A percentile compares a stretch with the other conserved stretches of the same genome.
Evolutionary conservation across 1,140 invertebrate species (phyloP).

Genomic region (Apis dorsata): DNA sequence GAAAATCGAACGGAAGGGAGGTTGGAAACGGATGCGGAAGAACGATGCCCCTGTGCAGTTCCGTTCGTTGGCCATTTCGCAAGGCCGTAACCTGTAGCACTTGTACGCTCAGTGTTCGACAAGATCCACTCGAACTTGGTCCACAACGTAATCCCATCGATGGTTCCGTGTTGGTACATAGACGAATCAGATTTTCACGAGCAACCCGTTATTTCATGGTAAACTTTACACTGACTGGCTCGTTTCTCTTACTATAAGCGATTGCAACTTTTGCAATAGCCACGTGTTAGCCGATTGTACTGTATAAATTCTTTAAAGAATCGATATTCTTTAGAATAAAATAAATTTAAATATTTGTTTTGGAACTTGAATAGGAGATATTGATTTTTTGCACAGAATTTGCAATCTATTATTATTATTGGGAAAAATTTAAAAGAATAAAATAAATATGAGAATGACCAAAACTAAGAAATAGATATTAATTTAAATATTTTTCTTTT

Average conservation of each 20-base stretch:
- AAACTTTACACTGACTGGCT: not conserved
- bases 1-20: not conserved
- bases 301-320: not conserved
- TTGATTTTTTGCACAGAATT: not conserved
- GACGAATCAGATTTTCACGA: conserved; percentile 8
- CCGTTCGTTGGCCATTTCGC: conserved; percentile 15
- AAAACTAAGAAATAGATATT: too few species aligned
- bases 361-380: not conserved
- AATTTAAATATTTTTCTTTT: too few species aligned
- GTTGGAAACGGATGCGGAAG: conserved; percentile 1
- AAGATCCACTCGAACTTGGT: conserved; percentile 30
- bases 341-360: not conserved
- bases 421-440: too few species aligned
- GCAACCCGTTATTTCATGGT: not conserved
- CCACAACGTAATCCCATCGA: conserved; percentile 12
- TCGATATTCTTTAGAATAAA: not conserved
- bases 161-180: not conserved
- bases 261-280: not conserved
- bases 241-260: not conserved
- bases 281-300: not conserved
- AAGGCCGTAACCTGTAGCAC: conserved; percentile 28
- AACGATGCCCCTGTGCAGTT: not conserved
- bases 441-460: too few species aligned
- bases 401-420: too few species aligned
- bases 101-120: conserved; percentile 13